These are phyloP conservation scores for Drosophila lacteicornis DNA, from an alignment of 1,140 invertebrate genomes.

Conservation along the genomic window DNA sequence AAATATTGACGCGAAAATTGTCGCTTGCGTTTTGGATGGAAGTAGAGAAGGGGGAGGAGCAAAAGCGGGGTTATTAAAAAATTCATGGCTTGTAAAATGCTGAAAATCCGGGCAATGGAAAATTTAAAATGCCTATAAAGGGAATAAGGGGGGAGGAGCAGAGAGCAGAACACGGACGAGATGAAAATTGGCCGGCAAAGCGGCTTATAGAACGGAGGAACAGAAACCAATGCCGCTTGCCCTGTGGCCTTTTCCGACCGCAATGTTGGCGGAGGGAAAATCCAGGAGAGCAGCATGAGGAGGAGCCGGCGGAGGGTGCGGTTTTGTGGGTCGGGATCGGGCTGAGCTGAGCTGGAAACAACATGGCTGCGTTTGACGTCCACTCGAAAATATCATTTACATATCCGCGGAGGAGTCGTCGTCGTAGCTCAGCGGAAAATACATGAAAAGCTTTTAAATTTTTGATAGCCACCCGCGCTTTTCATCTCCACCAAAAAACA, in stretches of 20 bases:
- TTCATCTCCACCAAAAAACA: constrained; percentile 10
- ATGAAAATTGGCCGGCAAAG: constrained; percentile 63
- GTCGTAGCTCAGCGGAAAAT: constrained; percentile 43
- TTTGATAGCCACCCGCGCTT: constrained; percentile 53
- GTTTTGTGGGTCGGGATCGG: constrained; percentile 2
- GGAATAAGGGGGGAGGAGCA: constrained; percentile 22
- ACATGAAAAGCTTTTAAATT: constrained; percentile 74
- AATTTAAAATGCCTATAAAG: constrained; percentile 81
- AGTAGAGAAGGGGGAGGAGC: not conserved
- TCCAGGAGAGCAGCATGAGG: constrained; percentile 7
- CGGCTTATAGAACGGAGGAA: constrained; percentile 65
- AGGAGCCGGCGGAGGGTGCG: not conserved
- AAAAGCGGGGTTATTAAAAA: constrained; percentile 71
- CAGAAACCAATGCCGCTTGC: constrained; percentile 55
- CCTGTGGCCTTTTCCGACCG: constrained; percentile 70
- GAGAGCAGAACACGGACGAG: constrained; percentile 11
- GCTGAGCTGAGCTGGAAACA: constrained; percentile 17
- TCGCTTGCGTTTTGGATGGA: constrained; percentile 62
- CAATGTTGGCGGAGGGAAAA: constrained; percentile 45
- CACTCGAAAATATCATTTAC: constrained; percentile 83
- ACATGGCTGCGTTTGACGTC: constrained; percentile 72
- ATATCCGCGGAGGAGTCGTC: constrained; percentile 60
- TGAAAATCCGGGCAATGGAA: constrained; percentile 73
- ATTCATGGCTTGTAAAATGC: constrained; percentile 82
- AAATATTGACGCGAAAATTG: constrained; percentile 82